Base-by-base conservation (phyloP, 2,113 vertebrate genomes). In the Phylloscopus trochiloides region DNA sequence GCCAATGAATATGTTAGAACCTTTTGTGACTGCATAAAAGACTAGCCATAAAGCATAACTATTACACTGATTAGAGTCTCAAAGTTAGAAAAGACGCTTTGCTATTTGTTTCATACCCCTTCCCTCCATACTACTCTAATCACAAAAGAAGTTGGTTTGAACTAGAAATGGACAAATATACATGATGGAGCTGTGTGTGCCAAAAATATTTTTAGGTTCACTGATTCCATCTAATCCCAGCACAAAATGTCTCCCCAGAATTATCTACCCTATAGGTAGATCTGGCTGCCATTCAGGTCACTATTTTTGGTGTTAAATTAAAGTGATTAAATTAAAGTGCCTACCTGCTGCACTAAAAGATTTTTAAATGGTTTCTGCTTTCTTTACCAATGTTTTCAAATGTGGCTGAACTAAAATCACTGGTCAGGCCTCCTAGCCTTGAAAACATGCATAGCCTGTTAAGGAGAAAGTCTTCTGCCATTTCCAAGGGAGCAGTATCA, bases 281-380 rank as follows among this genome's bases (percentile, higher is more conserved):
- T 65, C 52, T 95, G 88, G 85, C 74, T 88, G 77, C 31, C 89
- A 85, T 92, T 95, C 75, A 92, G 29, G 50, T 86, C 92, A 86
- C 72, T 81, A 50, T 88, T 96, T 95, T 94, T 92, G 79, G 58
- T 83, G 67, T 86, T 78, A 92, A 95, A 91, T 91, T 92, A 54
- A 97, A 95, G 43, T 86, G 36, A 96, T 94, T 95, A 88, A 34
- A 34, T 34, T 34, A 34, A 34, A 34, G 34, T 92, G 52, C 55
- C 78, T 68, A 48, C 17, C 58, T 90, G 79, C 48, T 88, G 61
- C 43, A 21, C 48, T 79, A 54, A 96, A 67, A 77, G 66, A 34
- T 61, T 83, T 77, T 51, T 2, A 74, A 79, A 59, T 80, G 2
- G 10, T 47, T 92, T 92, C 63, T 76, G 32, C 57, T 88, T 96